These are phyloP conservation scores for Erynnis tages DNA, from an alignment of 2,888 invertebrate genomes.

Conservation along the genomic window DNA sequence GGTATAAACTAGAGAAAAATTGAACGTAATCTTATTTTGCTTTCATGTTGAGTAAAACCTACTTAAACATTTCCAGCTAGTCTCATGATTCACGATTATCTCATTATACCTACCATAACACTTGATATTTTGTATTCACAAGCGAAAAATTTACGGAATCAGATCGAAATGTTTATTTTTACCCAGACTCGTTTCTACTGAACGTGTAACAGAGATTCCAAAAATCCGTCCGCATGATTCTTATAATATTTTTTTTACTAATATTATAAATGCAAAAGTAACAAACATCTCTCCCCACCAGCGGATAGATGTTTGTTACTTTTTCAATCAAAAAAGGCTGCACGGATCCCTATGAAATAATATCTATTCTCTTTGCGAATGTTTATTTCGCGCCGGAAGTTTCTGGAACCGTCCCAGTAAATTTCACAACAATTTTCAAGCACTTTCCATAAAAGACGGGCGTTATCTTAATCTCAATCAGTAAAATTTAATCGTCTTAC, in stretches of 20 bases:
- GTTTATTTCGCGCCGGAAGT: background rate
- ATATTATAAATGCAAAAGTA: too few species aligned
- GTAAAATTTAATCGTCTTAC: too few species aligned
- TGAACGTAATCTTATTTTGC: too few species aligned
- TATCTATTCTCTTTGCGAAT: background rate
- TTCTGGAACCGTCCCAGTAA: too few species aligned
- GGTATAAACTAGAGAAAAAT: background rate
- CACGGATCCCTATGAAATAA: too few species aligned
- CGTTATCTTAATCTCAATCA: too few species aligned
- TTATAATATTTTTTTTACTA: slow-evolving; percentile 12
- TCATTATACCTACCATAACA: background rate
- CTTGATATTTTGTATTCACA: slow-evolving; percentile 1
- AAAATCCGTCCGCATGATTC: slow-evolving; percentile 14
- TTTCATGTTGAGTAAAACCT: too few species aligned
- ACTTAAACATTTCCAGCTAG: background rate
- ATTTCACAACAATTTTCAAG: too few species aligned
- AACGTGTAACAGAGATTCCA: slow-evolving; percentile 17
- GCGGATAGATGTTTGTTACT: too few species aligned
- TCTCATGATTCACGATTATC: slow-evolving; percentile 6
- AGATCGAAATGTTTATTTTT: slow-evolving; percentile 21
- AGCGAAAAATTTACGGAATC: slow-evolving; percentile 9
- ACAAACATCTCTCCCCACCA: too few species aligned
- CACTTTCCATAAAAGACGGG: too few species aligned
- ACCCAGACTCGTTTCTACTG: slow-evolving; percentile 7
- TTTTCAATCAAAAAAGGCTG: too few species aligned